Evolutionary conservation across 2,888 invertebrate genomes (phyloP), one percentile per base, ranked within the genome.

Genomic region (Rotaria magnacalcarata): DNA sequence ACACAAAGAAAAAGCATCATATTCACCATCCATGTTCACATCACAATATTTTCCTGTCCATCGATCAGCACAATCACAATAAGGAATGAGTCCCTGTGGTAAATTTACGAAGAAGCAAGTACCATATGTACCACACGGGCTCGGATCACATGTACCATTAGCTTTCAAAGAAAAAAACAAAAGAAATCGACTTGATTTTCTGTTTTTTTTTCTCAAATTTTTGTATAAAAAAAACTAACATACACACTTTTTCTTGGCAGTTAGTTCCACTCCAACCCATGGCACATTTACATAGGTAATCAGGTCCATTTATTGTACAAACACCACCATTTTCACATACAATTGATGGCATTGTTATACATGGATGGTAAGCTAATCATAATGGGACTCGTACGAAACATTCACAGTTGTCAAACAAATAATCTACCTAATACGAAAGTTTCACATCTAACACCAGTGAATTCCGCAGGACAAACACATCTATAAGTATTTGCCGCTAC

Each of bases 21-120:
- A 16, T 52, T 52, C 7, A 67, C 34, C 67, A 67, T 34, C 34
- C 19, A 27, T 16, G 24, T 60, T 60, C 8, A 67, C 34, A 34
- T 67, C 67, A 67, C 67, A 67, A 34, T 67, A 67, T 67, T 41
- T 67, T 16, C 67, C 67, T 34, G 67, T 67, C 67, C 67, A 67
- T 16, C 34, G 14, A 19, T 67, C 34, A 14, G 6, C 4, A 41
- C 67, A 67, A 16, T 14, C 6, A 7, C 67, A 67, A 34, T 41
- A 34, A 2, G 34, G 34, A 11, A 11, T 14, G 5, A 14, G 34
- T 19, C 67, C 67, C 4, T 3, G 16, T 27, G 67, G 16, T 41
- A 67, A 6, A 34, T 41, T 14, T 10, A 41, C 16, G 7, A 1
- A 0, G 2, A 34, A 6, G 34, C 67, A 67, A 34, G 34, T 19